Conservation (phyloP, 1,140 invertebrate species). For the Watersipora subatra region DNA sequence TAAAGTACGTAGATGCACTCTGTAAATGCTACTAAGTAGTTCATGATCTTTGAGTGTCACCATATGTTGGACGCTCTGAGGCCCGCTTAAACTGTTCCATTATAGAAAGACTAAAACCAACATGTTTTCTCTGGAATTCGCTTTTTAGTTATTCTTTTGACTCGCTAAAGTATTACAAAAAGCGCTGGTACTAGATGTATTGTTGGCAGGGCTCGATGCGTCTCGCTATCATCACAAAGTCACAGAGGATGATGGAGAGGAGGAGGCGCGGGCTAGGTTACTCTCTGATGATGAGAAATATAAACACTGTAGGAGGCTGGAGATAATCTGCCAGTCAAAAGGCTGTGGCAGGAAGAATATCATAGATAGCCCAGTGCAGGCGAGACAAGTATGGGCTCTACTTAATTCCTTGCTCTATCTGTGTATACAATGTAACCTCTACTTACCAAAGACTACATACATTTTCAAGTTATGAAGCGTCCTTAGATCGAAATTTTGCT, state of each 20-base stretch:
- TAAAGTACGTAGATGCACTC: no score
- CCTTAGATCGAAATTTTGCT: no score
- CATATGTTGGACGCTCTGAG: no score
- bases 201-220: slow-evolving; percentile 44
- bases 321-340: slow-evolving; percentile 35
- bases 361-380: slow-evolving; percentile 34
- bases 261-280: slow-evolving; percentile 41
- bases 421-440: no score
- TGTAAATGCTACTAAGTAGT: no score
- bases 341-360: slow-evolving; percentile 39
- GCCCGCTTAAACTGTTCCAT: neutral
- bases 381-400: slow-evolving; percentile 12
- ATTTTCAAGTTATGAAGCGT: no score
- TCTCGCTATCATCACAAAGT: slow-evolving; percentile 38
- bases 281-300: slow-evolving; percentile 57
- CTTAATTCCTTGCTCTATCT: no score
- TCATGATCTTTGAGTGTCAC: no score
- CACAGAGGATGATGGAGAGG: slow-evolving; percentile 38
- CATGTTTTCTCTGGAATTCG: neutral
- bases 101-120: neutral
- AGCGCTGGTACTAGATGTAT: no score
- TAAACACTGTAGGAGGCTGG: slow-evolving; percentile 52
- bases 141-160: no score
- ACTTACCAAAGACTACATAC: no score
- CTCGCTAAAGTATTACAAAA: no score